Base-by-base conservation (phyloP, 1,140 invertebrate genomes). In the Microplitis mediator region DNA sequence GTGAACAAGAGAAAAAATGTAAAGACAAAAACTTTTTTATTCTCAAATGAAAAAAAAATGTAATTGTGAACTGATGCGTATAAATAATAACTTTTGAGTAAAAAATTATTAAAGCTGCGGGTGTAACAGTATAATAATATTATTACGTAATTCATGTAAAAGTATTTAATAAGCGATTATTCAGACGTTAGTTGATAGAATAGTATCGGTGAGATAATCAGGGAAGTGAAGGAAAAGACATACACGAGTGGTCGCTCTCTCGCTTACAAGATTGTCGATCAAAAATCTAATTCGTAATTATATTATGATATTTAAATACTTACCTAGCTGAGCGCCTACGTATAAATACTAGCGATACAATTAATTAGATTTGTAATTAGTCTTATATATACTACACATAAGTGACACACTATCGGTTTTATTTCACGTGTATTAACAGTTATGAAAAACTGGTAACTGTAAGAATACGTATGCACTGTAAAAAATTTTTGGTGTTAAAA, bases 21-120 rank as follows among this genome's bases (percentile, higher is more conserved):
- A 32, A 35, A 70, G 16, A 54, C 65, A 36, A 64, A 34, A 76
- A 16, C 60, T 45, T 45, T 45, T 45, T 6, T 45, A 45, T 9
- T 45, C 39, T 45, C 11, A 9, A 8, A 45, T 45, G 39, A 62
- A 23, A 68, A 35, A 73, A 36, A 58, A 35, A 34, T 34, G 54
- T 56, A 58, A 76, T 70, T 62, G 60, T 60, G 69, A 73, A 71
- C 50, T 72, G 52, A 73, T 72, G 13, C 82, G 74, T 79, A 80
- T 83, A 78, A 78, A 80, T 75, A 82, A 80, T 79, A 82, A 84
- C 77, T 39, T 80, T 80, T 83, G 84, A 82, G 78, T 83, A 65
- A 77, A 84, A 66, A 84, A 80, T 81, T 85, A 85, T 83, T 82
- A 84, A 85, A 83, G 82, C 76, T 76, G 80, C 78, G 81, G 77